Evolutionary conservation across 1,140 invertebrate species (phyloP).

Genomic region (Monomorium pharaonis): DNA sequence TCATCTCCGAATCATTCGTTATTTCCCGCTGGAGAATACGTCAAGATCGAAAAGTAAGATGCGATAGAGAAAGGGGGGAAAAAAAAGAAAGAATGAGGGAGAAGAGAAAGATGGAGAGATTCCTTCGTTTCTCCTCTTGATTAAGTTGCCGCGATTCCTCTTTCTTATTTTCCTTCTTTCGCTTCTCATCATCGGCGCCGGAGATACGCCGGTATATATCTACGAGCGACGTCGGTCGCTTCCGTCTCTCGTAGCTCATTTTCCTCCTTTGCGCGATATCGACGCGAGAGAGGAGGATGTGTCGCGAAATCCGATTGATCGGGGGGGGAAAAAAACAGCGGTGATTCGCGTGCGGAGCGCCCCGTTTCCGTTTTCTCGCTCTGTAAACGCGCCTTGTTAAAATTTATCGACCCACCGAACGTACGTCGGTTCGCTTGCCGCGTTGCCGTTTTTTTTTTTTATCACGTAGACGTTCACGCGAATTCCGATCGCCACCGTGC

Average conservation of each 20-base stretch:
- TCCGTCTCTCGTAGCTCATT: constrained; percentile 23
- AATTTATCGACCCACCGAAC: constrained; percentile 15
- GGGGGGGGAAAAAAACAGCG: constrained; percentile 5
- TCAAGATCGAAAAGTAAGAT: constrained; percentile 23
- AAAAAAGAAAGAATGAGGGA: too few relatives aligned
- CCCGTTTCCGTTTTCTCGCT: neutral
- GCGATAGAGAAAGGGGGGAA: neutral
- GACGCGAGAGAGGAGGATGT: neutral
- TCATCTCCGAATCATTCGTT: constrained; percentile 49
- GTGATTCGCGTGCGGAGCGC: neutral
- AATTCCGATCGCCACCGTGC: neutral
- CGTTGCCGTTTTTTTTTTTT: constrained; percentile 19
- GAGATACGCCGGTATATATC: constrained; percentile 27
- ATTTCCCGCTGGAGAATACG: constrained; percentile 39
- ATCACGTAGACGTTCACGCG: neutral
- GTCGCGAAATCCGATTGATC: constrained; percentile 23
- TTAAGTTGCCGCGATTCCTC: constrained; percentile 37
- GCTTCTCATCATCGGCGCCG: constrained; percentile 41
- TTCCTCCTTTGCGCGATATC: constrained; percentile 3
- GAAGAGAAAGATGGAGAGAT: neutral
- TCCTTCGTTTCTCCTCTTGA: constrained; percentile 58
- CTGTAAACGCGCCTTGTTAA: constrained; percentile 32
- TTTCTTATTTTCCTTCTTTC: constrained; percentile 22
- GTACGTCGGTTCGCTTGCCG: neutral
- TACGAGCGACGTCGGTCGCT: neutral